Percentiles rank a stretch among this genome's conserved stretches.
Evolutionary conservation across 2,888 invertebrate genomes (phyloP).

Genomic region (Cataglyphis cursor): DNA sequence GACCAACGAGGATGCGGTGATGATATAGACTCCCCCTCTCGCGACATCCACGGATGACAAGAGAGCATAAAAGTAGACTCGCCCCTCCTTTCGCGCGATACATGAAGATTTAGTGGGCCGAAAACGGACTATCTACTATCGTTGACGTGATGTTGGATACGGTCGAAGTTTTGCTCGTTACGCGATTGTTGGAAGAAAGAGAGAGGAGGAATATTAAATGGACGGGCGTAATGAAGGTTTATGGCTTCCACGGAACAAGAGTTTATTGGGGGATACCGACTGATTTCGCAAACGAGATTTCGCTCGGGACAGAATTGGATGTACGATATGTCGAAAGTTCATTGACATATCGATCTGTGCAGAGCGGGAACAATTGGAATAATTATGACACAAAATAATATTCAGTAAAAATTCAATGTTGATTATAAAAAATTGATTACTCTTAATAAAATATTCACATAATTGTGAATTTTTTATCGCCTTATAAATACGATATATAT

Average conservation of each 20-base stretch:
- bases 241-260: slow-evolving; percentile 26
- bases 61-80: not conserved
- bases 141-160: slow-evolving; percentile 38
- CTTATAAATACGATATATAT: not conserved
- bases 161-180: slow-evolving; percentile 42
- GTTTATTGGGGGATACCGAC: slow-evolving; percentile 44
- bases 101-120: slow-evolving; percentile 32
- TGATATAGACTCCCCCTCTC: slow-evolving; percentile 39
- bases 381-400: not conserved
- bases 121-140: not conserved
- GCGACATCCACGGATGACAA: slow-evolving; percentile 3
- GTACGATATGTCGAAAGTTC: slow-evolving; percentile 17
- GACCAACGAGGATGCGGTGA: slow-evolving; percentile 62
- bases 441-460: not conserved
- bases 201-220: slow-evolving; percentile 45
- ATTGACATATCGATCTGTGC: slow-evolving; percentile 23
- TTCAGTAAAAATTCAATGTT: not conserved
- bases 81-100: slow-evolving; percentile 6
- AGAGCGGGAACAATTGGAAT: not conserved
- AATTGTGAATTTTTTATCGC: not conserved
- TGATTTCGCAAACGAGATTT: slow-evolving; percentile 52
- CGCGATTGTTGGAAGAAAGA: not conserved
- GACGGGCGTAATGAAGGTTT: slow-evolving; percentile 47
- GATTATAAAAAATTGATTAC: not conserved
- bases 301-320: slow-evolving; percentile 18